These are phyloP conservation scores for Melanophora roralis DNA, from an alignment of 2,888 invertebrate genomes.

Conservation along the genomic window DNA sequence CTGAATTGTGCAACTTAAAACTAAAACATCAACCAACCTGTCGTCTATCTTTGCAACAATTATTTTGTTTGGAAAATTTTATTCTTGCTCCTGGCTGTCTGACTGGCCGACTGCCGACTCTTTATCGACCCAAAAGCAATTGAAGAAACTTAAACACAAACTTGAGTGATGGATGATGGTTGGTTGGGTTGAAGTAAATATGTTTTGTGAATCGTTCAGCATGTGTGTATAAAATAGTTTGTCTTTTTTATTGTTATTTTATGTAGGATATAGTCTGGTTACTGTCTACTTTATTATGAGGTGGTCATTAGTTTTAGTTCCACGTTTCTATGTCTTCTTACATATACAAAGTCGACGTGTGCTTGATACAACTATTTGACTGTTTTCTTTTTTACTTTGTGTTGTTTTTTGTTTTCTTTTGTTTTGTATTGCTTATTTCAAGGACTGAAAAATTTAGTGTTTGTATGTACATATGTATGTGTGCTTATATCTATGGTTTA, in stretches of 20 bases:
- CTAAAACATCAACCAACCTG: conserved; percentile 42
- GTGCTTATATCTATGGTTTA: neutral
- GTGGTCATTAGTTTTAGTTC: conserved; percentile 74
- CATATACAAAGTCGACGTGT: neutral
- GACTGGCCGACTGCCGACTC: conserved; percentile 6
- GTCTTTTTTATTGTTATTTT: conserved; percentile 41
- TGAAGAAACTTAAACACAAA: conserved; percentile 28
- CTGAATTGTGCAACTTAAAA: neutral
- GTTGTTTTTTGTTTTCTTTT: conserved; percentile 7
- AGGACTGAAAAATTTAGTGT: conserved; percentile 33
- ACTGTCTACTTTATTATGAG: conserved; percentile 72
- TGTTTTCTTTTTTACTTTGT: neutral
- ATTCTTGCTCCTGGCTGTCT: neutral
- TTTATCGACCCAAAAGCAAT: neutral
- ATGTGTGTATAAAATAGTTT: conserved; percentile 56
- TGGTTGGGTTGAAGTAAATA: conserved; percentile 70
- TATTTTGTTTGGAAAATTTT: neutral
- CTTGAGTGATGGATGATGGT: conserved; percentile 66
- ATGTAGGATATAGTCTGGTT: conserved; percentile 69
- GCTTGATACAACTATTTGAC: conserved; percentile 28
- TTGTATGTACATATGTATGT: neutral
- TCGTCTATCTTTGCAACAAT: conserved; percentile 17
- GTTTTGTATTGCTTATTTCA: conserved; percentile 25
- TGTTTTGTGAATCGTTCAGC: conserved; percentile 17
- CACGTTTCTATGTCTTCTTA: conserved; percentile 62